Evolutionary conservation across 2,888 invertebrate species (phyloP), one percentile per base, ranked within the genome.

Genomic region (Ptychoptera albimana): DNA sequence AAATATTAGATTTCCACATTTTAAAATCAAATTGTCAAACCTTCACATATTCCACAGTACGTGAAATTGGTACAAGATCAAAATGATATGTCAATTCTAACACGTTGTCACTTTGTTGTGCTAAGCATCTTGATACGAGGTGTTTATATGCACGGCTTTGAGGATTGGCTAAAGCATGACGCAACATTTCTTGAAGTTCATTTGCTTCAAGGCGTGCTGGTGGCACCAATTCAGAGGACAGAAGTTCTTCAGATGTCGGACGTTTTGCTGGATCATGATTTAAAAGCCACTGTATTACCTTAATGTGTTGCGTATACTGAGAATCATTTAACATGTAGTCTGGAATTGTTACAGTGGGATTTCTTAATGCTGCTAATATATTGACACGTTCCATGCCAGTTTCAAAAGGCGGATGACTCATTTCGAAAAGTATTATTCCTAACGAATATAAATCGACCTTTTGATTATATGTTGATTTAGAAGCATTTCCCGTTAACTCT

Each of bases 401-500:
- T 0, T 67, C 64, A 37, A 88, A 64, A 3, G 42, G 42, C 29
- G 73, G 76, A 57, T 85, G 84, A 55, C 83, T 86, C 91, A 94
- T 93, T 68, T 88, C 88, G 57, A 87, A 91, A 51, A 91, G 75
- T 48, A 91, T 91, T 36, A 92, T 81, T 5, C 91, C 91, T 39
- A 84, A 62, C 13, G 79, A 79, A 60, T 82, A 84, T 32, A 83
- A 75, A 57, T 84, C 83, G 14, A 84, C 84, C 68, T 84, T 84
- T 70, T 89, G 84, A 64, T 82, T 86, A 60, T 81, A 81, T 39
- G 75, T 73, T 15, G 78, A 76, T 61, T 79, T 81, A 2, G 70
- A 66, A 1, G 70, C 69, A 8, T 71, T 68, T 35, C 72, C 71
- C 4, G 72, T 72, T 2, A 93, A 68, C 60, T 94, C 94, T 0